Conservation (phyloP, 2,797 vertebrate genomes). For the Melanotaenia nigrans region DNA sequence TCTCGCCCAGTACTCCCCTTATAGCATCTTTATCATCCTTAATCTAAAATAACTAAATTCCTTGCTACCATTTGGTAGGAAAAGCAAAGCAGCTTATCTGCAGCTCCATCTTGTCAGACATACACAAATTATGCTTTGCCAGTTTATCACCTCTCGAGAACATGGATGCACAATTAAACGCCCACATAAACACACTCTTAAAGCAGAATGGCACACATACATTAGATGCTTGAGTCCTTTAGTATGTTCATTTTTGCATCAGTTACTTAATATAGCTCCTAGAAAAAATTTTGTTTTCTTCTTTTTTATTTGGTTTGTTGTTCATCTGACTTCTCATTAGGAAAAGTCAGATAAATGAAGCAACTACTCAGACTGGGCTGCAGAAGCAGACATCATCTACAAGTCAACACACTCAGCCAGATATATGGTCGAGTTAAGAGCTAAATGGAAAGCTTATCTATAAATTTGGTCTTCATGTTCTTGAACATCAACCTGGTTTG, state of each 20-base stretch:
- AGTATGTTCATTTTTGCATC: conserved; percentile 29
- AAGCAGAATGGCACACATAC: conserved; percentile 1
- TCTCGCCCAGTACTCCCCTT: conserved; percentile 46
- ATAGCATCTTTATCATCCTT: conserved; percentile 38
- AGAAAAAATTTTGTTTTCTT: conserved; percentile 28
- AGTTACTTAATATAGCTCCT: conserved; percentile 15
- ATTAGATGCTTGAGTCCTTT: conserved; percentile 14
- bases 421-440: conserved; percentile 1
- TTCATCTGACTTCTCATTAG: conserved; percentile 15
- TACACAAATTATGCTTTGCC: conserved; percentile 20
- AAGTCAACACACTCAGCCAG: background rate
- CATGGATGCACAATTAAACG: background rate
- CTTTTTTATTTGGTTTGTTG: conserved; percentile 16
- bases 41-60: conserved; percentile 55
- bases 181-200: conserved; percentile 29
- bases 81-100: conserved; percentile 39
- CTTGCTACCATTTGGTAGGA: conserved; percentile 35
- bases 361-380: conserved; percentile 7
- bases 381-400: conserved; percentile 19
- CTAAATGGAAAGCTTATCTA: conserved; percentile 18
- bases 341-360: conserved; percentile 36
- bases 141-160: conserved; percentile 11
- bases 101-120: conserved; percentile 29
- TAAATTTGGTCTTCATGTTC: background rate
- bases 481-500: conserved; percentile 18